These are phyloP conservation scores for Rhinolophus ferrumequinum DNA, from an alignment of 2,113 vertebrate species.

Conservation along the genomic window DNA sequence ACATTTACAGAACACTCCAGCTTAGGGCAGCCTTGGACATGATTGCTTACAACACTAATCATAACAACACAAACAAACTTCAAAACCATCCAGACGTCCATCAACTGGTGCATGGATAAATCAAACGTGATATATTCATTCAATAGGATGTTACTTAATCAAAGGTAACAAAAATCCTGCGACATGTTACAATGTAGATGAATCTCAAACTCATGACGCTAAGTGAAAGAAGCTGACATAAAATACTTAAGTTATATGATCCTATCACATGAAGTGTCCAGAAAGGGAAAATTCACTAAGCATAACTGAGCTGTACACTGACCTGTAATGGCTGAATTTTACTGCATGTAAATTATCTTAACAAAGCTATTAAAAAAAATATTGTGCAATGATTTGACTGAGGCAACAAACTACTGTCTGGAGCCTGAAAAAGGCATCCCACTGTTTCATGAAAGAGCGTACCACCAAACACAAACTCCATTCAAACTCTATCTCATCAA, in stretches of 20 bases:
- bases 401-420: not conserved
- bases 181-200: not conserved
- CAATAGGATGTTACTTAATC: not conserved
- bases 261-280: not conserved
- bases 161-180: not conserved
- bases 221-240: not conserved
- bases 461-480: not conserved
- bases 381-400: not conserved
- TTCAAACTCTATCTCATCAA: not conserved
- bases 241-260: not conserved
- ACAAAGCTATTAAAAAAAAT: not conserved
- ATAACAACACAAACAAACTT: not conserved
- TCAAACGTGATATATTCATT: not conserved
- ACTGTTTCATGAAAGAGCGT: not conserved
- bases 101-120: not conserved
- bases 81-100: not conserved
- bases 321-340: not conserved
- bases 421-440: not conserved
- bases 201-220: not conserved
- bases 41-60: not conserved
- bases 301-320: not conserved
- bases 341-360: not conserved
- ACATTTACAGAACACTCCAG: not conserved
- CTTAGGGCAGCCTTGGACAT: not conserved
- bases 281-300: not conserved